Evolutionary conservation across 2,888 invertebrate genomes (phyloP).

Genomic region (Octodonta nipae): DNA sequence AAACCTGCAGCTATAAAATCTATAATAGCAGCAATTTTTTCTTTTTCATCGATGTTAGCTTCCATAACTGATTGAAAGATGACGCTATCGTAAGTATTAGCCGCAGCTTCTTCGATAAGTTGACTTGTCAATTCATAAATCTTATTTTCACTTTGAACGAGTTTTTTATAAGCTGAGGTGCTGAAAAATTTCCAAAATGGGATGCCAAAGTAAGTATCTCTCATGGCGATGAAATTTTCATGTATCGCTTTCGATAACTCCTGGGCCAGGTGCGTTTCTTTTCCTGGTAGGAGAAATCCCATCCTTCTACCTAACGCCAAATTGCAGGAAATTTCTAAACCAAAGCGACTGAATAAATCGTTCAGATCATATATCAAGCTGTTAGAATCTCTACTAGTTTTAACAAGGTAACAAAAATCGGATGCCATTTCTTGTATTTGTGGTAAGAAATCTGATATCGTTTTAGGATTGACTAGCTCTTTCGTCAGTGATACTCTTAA

Average conservation of each 20-base stretch:
- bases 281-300: constrained; percentile 47
- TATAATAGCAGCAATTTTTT: constrained; percentile 72
- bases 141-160: constrained; percentile 61
- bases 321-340: constrained; percentile 68
- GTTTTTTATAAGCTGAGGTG: constrained; percentile 56
- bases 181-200: constrained; percentile 71
- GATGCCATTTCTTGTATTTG: constrained; percentile 62
- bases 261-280: constrained; percentile 40
- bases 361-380: constrained; percentile 51
- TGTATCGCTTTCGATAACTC: constrained; percentile 61
- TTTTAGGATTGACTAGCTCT: constrained; percentile 61
- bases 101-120: constrained; percentile 52
- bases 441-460: constrained; percentile 61
- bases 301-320: constrained; percentile 65
- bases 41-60: constrained; percentile 59
- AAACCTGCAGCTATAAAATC: constrained; percentile 64
- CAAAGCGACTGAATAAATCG: constrained; percentile 61
- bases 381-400: constrained; percentile 38
- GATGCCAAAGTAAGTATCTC: constrained; percentile 70
- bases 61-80: constrained; percentile 64
- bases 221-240: constrained; percentile 55
- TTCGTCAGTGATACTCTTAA: constrained; percentile 60
- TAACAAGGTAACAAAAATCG: constrained; percentile 59
- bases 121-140: constrained; percentile 67
- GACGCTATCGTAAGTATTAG: constrained; percentile 45